Conservation (phyloP, 2,888 invertebrate species). For the Aelia acuminata region DNA sequence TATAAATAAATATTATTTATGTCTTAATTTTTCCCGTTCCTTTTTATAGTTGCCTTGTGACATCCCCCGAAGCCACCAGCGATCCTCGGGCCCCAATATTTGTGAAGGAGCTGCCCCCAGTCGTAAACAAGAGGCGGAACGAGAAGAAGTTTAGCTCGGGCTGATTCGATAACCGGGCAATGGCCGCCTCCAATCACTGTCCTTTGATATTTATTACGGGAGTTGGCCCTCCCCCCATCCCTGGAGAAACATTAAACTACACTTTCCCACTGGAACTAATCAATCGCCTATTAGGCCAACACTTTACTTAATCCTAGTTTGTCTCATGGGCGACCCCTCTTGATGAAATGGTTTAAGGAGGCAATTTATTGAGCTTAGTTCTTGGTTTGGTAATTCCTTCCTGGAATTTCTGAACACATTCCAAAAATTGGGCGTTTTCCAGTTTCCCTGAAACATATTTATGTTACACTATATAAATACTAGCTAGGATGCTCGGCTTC, state of each 20-base stretch:
- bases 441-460: no score
- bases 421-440: no score
- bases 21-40: neutral
- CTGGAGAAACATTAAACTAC: slow-evolving; percentile 41
- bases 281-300: slow-evolving; percentile 52
- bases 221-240: slow-evolving; percentile 14
- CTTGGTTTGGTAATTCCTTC: neutral
- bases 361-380: neutral
- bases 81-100: neutral
- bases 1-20: neutral
- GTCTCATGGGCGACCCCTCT: neutral
- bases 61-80: neutral
- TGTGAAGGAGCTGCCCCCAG: neutral
- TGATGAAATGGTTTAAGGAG: neutral
- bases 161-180: slow-evolving; percentile 51
- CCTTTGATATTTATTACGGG: slow-evolving; percentile 57
- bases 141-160: slow-evolving; percentile 36
- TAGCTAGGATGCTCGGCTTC: no score
- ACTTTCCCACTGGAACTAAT: slow-evolving; percentile 53
- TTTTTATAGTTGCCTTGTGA: neutral
- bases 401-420: neutral
- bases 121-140: slow-evolving; percentile 39
- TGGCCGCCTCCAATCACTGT: neutral
- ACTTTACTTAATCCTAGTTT: slow-evolving; percentile 38
- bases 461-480: no score